A percentile compares a stretch with the other conserved stretches of the same genome.
phyloP scores from a whole-genome alignment of 2,888 invertebrate species.

The Brachynemurus nebulosus region DNA sequence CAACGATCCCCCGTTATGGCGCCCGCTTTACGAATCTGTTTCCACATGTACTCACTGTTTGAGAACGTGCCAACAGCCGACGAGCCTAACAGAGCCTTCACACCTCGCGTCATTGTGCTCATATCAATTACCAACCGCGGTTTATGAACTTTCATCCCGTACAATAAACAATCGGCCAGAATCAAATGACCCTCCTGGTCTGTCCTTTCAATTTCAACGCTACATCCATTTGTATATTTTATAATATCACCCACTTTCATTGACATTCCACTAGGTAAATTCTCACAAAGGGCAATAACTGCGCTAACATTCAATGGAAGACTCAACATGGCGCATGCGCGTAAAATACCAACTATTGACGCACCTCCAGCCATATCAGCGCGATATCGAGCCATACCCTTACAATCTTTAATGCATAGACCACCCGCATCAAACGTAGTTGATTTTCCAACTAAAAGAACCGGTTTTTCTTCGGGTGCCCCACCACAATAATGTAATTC shows the following conservation, averaged over 20 bases:
- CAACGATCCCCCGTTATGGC: constrained; percentile 41
- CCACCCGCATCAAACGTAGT: constrained; percentile 43
- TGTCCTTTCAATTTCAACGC: constrained; percentile 46
- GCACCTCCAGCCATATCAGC: constrained; percentile 52
- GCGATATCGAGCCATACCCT: constrained; percentile 25
- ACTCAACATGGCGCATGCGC: constrained; percentile 36
- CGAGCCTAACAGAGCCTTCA: constrained; percentile 37
- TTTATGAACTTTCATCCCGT: constrained; percentile 34
- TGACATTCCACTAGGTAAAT: constrained; percentile 43
- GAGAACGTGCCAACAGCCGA: constrained; percentile 40
- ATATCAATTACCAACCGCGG: constrained; percentile 52
- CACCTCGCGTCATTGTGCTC: constrained; percentile 50
- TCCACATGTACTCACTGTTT: constrained; percentile 37
- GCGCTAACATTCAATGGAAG: constrained; percentile 40
- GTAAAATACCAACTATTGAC: constrained; percentile 37
- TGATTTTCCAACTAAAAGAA: constrained; percentile 52
- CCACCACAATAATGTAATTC: constrained; percentile 47
- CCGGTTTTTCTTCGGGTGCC: constrained; percentile 34
- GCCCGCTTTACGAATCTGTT: constrained; percentile 37
- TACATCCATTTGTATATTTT: constrained; percentile 40
- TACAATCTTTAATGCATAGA: constrained; percentile 20
- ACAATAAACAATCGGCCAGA: constrained; percentile 28
- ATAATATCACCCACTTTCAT: constrained; percentile 38
- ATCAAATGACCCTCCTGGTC: constrained; percentile 37
- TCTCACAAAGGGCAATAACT: constrained; percentile 32